Conservation (phyloP, 2,113 vertebrate species). For the Hepsetus odoe region DNA sequence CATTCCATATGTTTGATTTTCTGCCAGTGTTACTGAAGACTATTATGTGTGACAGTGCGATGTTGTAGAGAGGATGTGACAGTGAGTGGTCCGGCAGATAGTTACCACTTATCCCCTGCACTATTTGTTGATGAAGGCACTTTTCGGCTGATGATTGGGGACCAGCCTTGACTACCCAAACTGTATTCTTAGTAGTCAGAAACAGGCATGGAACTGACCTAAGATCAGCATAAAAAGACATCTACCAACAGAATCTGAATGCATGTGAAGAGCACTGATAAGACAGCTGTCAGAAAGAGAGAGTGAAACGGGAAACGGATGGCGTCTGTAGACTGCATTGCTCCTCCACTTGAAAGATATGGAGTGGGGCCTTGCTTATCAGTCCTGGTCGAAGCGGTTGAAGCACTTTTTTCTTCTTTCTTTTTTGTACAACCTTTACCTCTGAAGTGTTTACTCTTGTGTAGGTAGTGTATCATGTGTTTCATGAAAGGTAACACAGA, state of each 20-base stretch:
- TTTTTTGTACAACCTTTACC: not conserved
- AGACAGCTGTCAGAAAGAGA: slow-evolving; percentile 8
- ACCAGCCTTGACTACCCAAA: not conserved
- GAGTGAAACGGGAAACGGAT: slow-evolving; percentile 12
- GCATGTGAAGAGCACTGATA: slow-evolving; percentile 20
- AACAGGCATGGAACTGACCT: slow-evolving; percentile 22
- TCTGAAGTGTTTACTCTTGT: not conserved
- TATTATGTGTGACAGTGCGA: not conserved
- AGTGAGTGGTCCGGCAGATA: not conserved
- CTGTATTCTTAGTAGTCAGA: not conserved
- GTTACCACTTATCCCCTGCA: slow-evolving; percentile 5
- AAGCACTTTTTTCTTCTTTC: slow-evolving; percentile 7
- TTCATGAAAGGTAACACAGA: slow-evolving; percentile 49
- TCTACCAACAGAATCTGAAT: slow-evolving; percentile 10
- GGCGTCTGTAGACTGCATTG: slow-evolving; percentile 4
- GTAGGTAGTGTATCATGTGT: not conserved
- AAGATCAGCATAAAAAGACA: slow-evolving; percentile 21
- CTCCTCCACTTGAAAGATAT: slow-evolving; percentile 5
- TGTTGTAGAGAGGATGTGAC: not conserved
- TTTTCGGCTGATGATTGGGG: not conserved
- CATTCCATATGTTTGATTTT: too few relatives aligned
- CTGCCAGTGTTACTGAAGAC: not conserved
- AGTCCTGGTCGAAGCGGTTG: not conserved
- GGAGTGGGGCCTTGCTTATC: slow-evolving; percentile 6
- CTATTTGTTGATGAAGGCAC: slow-evolving; percentile 9